A percentile compares a stretch with the other conserved stretches of the same genome.
phyloP scores from a whole-genome alignment of 2,888 invertebrate species.

The Ferrisia virgata region DNA sequence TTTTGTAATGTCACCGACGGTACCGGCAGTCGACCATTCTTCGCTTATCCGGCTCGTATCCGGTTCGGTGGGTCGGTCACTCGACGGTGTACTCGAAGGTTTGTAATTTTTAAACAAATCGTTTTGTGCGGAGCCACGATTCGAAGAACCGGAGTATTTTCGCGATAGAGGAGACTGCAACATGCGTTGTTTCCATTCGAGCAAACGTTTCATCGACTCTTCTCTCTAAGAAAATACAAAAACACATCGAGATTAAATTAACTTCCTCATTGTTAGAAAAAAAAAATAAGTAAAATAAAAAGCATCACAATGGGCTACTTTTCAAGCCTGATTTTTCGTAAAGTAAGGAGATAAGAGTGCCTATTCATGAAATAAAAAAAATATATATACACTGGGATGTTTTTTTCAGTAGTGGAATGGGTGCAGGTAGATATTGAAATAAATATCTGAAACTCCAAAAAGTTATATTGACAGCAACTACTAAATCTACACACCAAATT shows the following conservation, averaged over 20 bases:
- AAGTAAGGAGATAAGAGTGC: too few species aligned
- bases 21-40: slow-evolving; percentile 5
- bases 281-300: too few species aligned
- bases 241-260: slow-evolving; percentile 21
- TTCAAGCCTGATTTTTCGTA: too few species aligned
- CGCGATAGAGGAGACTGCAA: slow-evolving; percentile 81
- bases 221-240: slow-evolving; percentile 63
- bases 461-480: too few species aligned
- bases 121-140: slow-evolving; percentile 52
- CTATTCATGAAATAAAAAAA: too few species aligned
- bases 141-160: slow-evolving; percentile 56
- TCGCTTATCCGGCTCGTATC: background rate
- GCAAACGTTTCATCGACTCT: slow-evolving; percentile 84
- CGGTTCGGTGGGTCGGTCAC: slow-evolving; percentile 6
- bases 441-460: too few species aligned
- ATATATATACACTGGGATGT: too few species aligned
- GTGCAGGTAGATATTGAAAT: too few species aligned
- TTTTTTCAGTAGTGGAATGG: too few species aligned
- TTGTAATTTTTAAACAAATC: slow-evolving; percentile 52
- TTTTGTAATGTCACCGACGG: background rate
- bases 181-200: slow-evolving; percentile 93
- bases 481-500: too few species aligned
- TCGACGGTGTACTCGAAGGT: background rate
- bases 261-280: too few species aligned
- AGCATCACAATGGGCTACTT: too few species aligned